Conservation (phyloP, 1,140 invertebrate genomes). For the Polypedilum vanderplanki region DNA sequence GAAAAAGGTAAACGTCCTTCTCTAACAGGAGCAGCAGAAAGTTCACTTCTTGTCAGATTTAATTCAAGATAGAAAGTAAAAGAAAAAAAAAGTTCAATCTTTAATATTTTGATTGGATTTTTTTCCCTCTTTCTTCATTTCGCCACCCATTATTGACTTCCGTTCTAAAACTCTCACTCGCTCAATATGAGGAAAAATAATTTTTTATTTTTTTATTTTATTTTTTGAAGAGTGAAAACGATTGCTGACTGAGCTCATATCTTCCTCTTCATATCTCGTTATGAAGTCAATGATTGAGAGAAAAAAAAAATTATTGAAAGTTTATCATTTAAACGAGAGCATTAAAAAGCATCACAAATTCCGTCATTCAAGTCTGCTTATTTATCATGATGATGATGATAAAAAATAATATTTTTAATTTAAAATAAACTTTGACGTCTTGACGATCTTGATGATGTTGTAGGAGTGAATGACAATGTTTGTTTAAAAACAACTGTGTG, state of each 20-base stretch:
- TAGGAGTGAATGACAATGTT: no score
- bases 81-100: background rate
- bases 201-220: no score
- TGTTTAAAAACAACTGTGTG: no score
- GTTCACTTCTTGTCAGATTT: slow-evolving; percentile 19
- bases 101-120: slow-evolving; percentile 29
- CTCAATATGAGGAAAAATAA: background rate
- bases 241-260: no score
- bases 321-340: slow-evolving; percentile 9
- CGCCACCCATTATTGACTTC: background rate
- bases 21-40: background rate
- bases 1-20: slow-evolving; percentile 22
- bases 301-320: background rate
- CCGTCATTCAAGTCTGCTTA: no score
- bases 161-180: background rate
- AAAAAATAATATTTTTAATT: slow-evolving; percentile 1
- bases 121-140: background rate
- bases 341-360: background rate
- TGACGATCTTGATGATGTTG: background rate
- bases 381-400: background rate
- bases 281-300: background rate
- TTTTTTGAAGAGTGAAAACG: no score
- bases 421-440: background rate
- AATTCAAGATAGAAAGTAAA: background rate
- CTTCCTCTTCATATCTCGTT: no score